Base-by-base conservation (phyloP, 2,113 vertebrate species). In the Lasiurus borealis region DNA sequence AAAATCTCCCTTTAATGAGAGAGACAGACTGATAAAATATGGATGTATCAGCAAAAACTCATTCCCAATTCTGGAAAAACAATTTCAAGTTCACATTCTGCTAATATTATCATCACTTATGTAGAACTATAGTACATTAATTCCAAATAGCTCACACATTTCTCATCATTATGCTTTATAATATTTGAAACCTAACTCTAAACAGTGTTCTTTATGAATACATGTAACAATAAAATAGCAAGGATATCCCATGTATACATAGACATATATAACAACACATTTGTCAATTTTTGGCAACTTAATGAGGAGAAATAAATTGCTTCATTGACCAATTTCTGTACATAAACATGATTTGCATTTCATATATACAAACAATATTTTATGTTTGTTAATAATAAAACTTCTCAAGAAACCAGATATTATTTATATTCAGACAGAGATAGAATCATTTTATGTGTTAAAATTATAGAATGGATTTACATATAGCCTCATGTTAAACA, bases 11-110 rank as follows among this genome's bases (percentile, higher is more conserved):
- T 86, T 66, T 87, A 86, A 80, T 69, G 29, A 87, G 11, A 73
- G 48, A 86, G 34, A 44, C 2, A 71, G 21, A 18, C 36, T 80
- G 48, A 84, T 91, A 90, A 95, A 95, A 89, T 90, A 84, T 46
- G 34, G 29, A 29, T 69, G 25, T 9, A 69, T 85, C 40, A 78
- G 62, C 88, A 89, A 75, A 83, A 83, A 64, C 3, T 19, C 31
- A 83, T 95, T 44, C 16, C 25, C 10, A 69, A 40, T 68, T 83
- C 57, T 87, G 29, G 25, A 73, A 94, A 94, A 91, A 52, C 3
- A 57, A 72, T 19, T 83, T 80, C 83, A 87, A 87, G 12, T 52
- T 13, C 40, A 81, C 4, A 54, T 13, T 75, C n/a, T 57, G 15
- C 15, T 92, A 81, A 44, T 54, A 66, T 27, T 23, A 64, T 86